phyloP scores from a whole-genome alignment of 2,113 vertebrate genomes.

The Aphyosemion australe region DNA sequence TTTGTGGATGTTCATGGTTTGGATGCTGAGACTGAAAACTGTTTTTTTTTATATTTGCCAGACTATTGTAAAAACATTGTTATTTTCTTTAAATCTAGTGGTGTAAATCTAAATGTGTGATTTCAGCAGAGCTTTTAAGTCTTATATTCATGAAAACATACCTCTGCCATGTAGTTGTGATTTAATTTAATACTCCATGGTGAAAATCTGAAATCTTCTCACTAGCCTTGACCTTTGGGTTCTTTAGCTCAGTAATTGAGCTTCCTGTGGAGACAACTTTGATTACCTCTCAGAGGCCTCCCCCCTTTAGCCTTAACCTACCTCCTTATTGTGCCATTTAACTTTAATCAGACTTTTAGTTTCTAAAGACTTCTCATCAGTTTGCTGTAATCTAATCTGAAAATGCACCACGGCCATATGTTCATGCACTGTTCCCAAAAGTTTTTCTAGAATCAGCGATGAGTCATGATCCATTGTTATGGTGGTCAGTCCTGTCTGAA shows the following conservation, averaged over 20 bases:
- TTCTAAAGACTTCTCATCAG: background rate
- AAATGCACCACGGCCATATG: background rate
- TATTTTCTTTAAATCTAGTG: too few relatives aligned
- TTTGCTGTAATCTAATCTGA: background rate
- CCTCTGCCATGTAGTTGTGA: background rate
- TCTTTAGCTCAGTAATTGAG: background rate
- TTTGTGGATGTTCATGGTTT: too few relatives aligned
- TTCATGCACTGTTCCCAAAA: background rate
- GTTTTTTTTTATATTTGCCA: too few relatives aligned
- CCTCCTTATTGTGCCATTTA: background rate
- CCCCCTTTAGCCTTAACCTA: background rate
- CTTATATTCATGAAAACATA: too few relatives aligned
- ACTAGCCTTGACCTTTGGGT: background rate
- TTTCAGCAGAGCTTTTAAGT: too few relatives aligned
- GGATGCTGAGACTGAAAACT: too few relatives aligned
- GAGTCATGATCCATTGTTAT: background rate
- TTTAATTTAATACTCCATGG: background rate
- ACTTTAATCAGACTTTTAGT: constrained; percentile 1
- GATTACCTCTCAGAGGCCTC: background rate
- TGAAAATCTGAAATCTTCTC: background rate
- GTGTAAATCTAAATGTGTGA: too few relatives aligned
- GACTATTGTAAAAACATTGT: too few relatives aligned
- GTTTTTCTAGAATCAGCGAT: background rate
- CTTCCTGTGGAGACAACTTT: background rate
- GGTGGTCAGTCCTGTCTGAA: background rate